phyloP scores from a whole-genome alignment of 2,797 vertebrate species.

The Hippopotamyrus pictus region DNA sequence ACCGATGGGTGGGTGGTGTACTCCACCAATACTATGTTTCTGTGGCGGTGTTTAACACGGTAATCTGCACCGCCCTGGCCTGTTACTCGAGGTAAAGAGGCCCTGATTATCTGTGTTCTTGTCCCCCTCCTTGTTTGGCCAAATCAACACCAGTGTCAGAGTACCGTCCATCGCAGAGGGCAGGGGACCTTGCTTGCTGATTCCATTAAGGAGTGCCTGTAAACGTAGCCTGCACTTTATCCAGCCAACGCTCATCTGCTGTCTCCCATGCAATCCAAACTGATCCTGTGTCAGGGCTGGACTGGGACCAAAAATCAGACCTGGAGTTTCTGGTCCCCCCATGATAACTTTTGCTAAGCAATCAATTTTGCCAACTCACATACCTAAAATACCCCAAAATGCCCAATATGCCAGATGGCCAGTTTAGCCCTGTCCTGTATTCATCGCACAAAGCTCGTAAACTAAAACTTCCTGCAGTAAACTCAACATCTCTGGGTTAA shows the following conservation, averaged over 20 bases:
- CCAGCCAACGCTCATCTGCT: not conserved
- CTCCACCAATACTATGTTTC: slow-evolving; percentile 73
- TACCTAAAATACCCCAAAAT: not conserved
- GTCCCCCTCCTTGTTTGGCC: not conserved
- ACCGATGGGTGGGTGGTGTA: slow-evolving; percentile 64
- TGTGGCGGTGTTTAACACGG: slow-evolving; percentile 67
- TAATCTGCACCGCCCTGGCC: slow-evolving; percentile 68
- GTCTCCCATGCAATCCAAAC: not conserved
- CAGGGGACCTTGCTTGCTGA: not conserved
- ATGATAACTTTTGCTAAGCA: not conserved
- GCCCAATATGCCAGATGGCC: not conserved
- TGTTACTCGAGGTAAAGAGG: slow-evolving; percentile 84
- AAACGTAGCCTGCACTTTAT: not conserved
- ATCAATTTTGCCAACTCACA: not conserved
- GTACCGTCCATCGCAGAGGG: not conserved
- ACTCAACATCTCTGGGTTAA: not conserved
- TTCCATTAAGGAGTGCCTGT: not conserved
- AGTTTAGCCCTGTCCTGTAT: not conserved
- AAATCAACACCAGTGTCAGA: not conserved
- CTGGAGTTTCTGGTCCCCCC: not conserved
- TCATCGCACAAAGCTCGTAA: not conserved
- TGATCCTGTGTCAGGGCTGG: not conserved
- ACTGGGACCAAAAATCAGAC: not conserved
- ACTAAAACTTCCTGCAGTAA: not conserved
- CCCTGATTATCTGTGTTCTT: not conserved